phyloP scores from a whole-genome alignment of 2,113 vertebrate genomes.

The Rana temporaria region DNA sequence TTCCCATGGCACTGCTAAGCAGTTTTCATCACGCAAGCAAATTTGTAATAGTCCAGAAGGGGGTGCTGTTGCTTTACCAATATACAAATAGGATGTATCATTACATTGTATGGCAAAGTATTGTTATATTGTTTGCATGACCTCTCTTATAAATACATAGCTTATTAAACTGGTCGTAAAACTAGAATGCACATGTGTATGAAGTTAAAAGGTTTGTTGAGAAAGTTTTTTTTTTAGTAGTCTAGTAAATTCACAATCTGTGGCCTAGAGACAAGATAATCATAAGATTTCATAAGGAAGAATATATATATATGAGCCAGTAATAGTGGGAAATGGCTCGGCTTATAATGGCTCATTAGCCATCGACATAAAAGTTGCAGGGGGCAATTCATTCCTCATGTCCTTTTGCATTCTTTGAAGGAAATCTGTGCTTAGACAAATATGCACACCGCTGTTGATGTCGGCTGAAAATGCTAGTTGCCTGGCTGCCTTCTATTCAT shows the following conservation, averaged over 20 bases:
- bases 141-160: background rate
- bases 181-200: background rate
- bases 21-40: no score
- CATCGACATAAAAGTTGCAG: no score
- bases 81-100: constrained; percentile 21
- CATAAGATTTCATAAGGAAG: background rate
- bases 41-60: constrained; percentile 68
- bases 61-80: constrained; percentile 76
- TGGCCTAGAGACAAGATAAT: background rate
- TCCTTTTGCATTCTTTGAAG: no score
- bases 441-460: no score
- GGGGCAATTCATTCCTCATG: no score
- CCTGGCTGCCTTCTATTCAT: no score
- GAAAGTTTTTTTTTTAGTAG: background rate
- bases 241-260: background rate
- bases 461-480: no score
- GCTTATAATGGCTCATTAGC: no score
- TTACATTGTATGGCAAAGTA: background rate
- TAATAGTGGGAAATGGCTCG: no score
- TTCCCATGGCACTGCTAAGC: no score
- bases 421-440: no score
- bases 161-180: background rate
- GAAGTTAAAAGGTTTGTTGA: background rate
- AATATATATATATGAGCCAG: no score
- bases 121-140: background rate